phyloP scores from a whole-genome alignment of 1,140 invertebrate genomes.

The Stegodyphus mimosarum region DNA sequence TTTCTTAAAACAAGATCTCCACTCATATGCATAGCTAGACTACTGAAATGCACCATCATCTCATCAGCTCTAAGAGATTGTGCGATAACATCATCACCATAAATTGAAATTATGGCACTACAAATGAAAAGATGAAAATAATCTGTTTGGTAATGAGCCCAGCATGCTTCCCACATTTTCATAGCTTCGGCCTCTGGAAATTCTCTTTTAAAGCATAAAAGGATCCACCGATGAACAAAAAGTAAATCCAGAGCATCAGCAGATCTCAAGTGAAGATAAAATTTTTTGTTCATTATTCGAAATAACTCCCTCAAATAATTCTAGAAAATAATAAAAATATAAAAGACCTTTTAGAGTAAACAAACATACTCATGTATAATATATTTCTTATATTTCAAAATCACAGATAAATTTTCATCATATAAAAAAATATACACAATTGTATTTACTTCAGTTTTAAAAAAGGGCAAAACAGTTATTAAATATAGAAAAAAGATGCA shows the following conservation, averaged over 20 bases:
- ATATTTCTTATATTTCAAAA: too few relatives aligned
- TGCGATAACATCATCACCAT: conserved; percentile 87
- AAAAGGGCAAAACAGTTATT: conserved; percentile 38
- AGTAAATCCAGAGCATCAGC: conserved; percentile 87
- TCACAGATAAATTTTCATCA: too few relatives aligned
- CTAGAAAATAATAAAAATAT: conserved; percentile 67
- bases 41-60: conserved; percentile 93
- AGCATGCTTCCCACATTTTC: conserved; percentile 93
- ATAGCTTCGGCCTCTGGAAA: conserved; percentile 87
- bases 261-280: conserved; percentile 85
- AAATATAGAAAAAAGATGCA: conserved; percentile 10
- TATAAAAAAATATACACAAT: conserved; percentile 15
- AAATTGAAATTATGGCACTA: conserved; percentile 89
- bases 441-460: not conserved
- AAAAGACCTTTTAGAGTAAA: not conserved
- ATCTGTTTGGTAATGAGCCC: conserved; percentile 92
- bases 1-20: conserved; percentile 89
- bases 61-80: conserved; percentile 91
- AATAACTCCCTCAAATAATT: conserved; percentile 88
- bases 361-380: too few relatives aligned
- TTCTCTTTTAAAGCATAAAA: conserved; percentile 88
- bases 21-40: conserved; percentile 96
- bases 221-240: conserved; percentile 93
- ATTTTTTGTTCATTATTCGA: conserved; percentile 85
- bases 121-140: conserved; percentile 94